Percentiles rank a stretch among this genome's conserved stretches.
Evolutionary conservation across 2,797 vertebrate species (phyloP).

Genomic region (Spinus pinus): DNA sequence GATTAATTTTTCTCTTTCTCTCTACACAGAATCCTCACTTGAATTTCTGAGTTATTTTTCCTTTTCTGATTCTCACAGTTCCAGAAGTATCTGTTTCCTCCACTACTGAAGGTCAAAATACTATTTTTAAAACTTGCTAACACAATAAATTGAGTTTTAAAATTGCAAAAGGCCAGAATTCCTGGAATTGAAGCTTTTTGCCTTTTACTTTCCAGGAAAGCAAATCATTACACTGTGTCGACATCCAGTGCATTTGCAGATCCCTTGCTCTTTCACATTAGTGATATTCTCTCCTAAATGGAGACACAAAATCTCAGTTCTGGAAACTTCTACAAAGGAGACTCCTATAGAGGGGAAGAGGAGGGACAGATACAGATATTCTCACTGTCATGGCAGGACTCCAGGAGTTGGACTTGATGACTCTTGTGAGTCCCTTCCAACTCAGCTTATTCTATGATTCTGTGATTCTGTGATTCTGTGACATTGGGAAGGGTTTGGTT

Average conservation of each 20-base stretch:
- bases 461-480: background rate
- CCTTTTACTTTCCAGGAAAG: conserved; percentile 35
- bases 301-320: background rate
- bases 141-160: background rate
- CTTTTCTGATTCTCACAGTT: background rate
- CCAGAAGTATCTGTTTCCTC: background rate
- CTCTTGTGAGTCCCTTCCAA: background rate
- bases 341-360: background rate
- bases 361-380: background rate
- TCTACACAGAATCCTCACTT: background rate
- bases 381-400: background rate
- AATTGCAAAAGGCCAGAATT: background rate
- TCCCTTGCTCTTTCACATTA: background rate
- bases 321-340: background rate
- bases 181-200: conserved; percentile 12
- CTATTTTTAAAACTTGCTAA: background rate
- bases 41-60: background rate
- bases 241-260: background rate
- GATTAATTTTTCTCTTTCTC: background rate
- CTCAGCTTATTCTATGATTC: background rate
- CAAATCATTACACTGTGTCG: background rate
- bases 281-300: background rate
- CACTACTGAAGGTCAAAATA: background rate
- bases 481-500: background rate
- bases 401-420: rapidly evolving